Percentiles rank a stretch among this genome's conserved stretches.
Evolutionary conservation across 2,797 vertebrate species (phyloP).

Genomic region (Peromyscus attwateri): DNA sequence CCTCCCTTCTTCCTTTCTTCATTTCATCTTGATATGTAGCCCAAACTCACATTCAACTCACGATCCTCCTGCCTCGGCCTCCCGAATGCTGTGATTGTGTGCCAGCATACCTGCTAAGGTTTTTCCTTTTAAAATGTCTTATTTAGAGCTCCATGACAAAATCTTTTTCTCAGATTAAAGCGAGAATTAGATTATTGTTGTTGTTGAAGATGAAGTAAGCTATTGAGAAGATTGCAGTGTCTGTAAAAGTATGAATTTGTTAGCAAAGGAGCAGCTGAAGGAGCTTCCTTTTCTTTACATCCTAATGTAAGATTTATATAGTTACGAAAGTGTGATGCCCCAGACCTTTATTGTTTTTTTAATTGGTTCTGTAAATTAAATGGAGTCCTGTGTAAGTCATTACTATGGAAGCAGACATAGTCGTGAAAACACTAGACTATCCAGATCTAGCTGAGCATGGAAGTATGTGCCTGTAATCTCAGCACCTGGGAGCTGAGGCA

Average conservation of each 20-base stretch:
- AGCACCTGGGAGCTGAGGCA: not conserved
- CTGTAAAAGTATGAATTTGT: constrained; percentile 7
- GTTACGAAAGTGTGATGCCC: constrained; percentile 3
- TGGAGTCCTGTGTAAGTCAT: constrained; percentile 24
- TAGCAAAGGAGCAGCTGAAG: constrained; percentile 1
- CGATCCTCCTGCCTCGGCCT: not conserved
- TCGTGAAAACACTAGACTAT: not conserved
- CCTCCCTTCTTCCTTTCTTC: not conserved
- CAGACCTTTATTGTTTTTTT: constrained; percentile 8
- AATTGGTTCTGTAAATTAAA: constrained; percentile 56
- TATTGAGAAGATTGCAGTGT: constrained; percentile 23
- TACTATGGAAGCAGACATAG: not conserved
- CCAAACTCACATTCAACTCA: not conserved
- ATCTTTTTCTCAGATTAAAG: constrained; percentile 47
- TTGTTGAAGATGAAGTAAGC: not conserved
- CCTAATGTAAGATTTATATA: constrained; percentile 32
- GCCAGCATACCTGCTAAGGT: not conserved
- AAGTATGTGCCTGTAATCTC: not conserved
- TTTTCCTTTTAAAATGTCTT: constrained; percentile 49
- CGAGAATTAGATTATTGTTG: not conserved
- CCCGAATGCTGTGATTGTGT: not conserved
- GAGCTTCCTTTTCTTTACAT: constrained; percentile 28
- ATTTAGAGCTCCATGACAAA: not conserved
- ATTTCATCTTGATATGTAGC: not conserved
- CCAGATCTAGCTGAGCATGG: not conserved